Evolutionary conservation across 2,888 invertebrate species (phyloP).

Genomic region (Oscheius sp.): DNA sequence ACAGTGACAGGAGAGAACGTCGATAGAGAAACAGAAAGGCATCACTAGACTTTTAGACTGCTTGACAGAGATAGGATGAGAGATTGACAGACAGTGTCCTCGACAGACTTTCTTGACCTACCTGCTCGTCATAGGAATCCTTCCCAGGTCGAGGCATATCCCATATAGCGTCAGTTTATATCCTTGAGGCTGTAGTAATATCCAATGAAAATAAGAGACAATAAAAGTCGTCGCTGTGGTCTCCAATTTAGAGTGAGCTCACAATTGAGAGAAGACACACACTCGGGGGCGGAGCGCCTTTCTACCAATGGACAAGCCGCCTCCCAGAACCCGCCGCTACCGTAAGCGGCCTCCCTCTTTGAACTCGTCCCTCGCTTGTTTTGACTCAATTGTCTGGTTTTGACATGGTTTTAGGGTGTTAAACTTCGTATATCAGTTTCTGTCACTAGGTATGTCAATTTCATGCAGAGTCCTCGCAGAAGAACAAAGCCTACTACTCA

Average conservation of each 20-base stretch:
- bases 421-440: no score
- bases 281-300: slow-evolving; percentile 8
- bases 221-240: slow-evolving; percentile 14
- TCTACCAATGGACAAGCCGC: slow-evolving; percentile 16
- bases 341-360: slow-evolving; percentile 26
- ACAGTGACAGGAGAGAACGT: no score
- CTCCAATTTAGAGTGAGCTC: slow-evolving; percentile 26
- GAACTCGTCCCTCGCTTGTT: no score
- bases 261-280: slow-evolving; percentile 7
- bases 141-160: slow-evolving; percentile 73
- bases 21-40: no score
- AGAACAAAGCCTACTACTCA: no score
- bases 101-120: slow-evolving; percentile 30
- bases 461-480: no score
- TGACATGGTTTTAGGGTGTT: background rate
- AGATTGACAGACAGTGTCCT: background rate
- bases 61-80: background rate
- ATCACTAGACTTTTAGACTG: no score
- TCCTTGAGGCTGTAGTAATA: no score
- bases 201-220: slow-evolving; percentile 7
- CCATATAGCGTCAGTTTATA: no score
- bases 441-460: no score
- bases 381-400: background rate
- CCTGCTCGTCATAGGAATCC: slow-evolving; percentile 72
- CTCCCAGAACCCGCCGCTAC: background rate